These are phyloP conservation scores for Drosophila gunungcola DNA, from an alignment of 1,140 invertebrate genomes.

Conservation along the genomic window DNA sequence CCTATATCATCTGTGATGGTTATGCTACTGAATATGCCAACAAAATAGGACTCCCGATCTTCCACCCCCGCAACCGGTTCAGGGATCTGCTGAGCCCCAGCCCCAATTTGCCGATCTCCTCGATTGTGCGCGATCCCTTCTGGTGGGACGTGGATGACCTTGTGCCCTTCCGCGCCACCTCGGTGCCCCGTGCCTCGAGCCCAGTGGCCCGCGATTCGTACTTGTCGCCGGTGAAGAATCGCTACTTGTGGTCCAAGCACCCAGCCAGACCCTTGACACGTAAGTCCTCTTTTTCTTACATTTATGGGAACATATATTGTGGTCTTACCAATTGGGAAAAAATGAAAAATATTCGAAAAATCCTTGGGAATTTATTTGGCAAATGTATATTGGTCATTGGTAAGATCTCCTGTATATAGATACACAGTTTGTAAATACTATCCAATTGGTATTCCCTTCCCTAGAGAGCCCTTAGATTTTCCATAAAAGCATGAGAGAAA, in stretches of 20 bases:
- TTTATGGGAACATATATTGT: background rate
- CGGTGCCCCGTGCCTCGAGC: constrained; percentile 85
- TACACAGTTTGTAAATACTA: constrained; percentile 38
- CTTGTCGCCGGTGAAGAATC: constrained; percentile 94
- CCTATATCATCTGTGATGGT: constrained; percentile 31
- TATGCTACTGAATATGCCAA: constrained; percentile 66
- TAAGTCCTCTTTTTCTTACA: constrained; percentile 48
- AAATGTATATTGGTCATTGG: constrained; percentile 12
- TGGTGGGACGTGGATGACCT: constrained; percentile 93
- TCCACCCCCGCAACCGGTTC: constrained; percentile 89
- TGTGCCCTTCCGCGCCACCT: constrained; percentile 88
- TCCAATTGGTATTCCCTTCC: constrained; percentile 13
- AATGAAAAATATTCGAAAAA: background rate
- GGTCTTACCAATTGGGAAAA: constrained; percentile 34
- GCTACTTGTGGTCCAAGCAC: constrained; percentile 94
- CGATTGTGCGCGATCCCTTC: constrained; percentile 93
- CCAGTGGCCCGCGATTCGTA: constrained; percentile 94
- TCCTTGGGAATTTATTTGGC: background rate
- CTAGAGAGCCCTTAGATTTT: constrained; percentile 4
- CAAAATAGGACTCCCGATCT: constrained; percentile 88
- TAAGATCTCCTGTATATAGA: constrained; percentile 42
- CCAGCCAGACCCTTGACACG: constrained; percentile 92
- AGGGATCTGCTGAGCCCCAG: constrained; percentile 91
- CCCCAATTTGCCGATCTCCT: constrained; percentile 90
- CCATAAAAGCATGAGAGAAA: constrained; percentile 40